Percentiles rank a stretch among this genome's conserved stretches.
Evolutionary conservation across 2,113 vertebrate species (phyloP).

Genomic region (Grus americana): DNA sequence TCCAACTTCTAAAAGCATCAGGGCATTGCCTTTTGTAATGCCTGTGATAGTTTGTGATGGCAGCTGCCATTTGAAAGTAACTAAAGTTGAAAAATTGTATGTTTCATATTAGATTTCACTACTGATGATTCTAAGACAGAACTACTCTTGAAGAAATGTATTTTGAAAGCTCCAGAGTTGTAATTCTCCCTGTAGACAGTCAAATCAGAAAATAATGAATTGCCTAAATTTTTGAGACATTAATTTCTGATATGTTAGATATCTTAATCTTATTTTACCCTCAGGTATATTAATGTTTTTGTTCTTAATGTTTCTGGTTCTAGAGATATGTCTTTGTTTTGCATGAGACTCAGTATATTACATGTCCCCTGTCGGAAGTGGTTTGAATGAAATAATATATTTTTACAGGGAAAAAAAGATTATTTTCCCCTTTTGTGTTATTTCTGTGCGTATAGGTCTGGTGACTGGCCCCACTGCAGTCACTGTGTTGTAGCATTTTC

Average conservation of each 20-base stretch:
- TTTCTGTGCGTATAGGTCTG: background rate
- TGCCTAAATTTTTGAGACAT: rapidly evolving
- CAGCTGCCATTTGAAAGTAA: background rate
- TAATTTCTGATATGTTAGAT: background rate
- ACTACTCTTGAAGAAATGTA: background rate
- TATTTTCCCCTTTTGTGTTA: background rate
- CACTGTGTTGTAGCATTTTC: background rate
- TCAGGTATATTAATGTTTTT: background rate
- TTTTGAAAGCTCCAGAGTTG: background rate
- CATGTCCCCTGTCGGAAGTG: background rate
- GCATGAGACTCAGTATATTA: background rate
- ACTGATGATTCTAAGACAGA: background rate
- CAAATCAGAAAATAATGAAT: background rate
- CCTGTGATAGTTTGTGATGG: background rate
- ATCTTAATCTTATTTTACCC: background rate
- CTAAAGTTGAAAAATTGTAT: background rate
- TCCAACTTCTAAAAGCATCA: background rate
- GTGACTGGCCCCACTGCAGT: background rate
- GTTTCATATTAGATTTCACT: background rate
- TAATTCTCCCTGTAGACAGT: background rate
- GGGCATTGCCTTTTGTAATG: background rate
- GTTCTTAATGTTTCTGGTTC: background rate
- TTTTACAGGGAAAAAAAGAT: background rate
- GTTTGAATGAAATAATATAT: background rate
- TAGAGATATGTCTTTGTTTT: background rate